Evolutionary conservation across 1,140 invertebrate genomes (phyloP).

Genomic region (Spodoptera frugiperda): DNA sequence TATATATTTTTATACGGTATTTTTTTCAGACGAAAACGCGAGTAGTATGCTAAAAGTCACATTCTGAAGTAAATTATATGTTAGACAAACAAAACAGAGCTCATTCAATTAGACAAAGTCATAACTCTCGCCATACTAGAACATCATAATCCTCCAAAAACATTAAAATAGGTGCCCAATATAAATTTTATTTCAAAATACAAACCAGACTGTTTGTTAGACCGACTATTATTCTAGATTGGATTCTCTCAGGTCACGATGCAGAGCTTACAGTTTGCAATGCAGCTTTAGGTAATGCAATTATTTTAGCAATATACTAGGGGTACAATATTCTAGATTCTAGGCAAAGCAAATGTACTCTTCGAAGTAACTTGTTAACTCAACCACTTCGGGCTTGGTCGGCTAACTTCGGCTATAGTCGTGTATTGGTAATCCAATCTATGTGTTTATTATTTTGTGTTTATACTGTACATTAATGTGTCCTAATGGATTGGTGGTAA

Average conservation of each 20-base stretch:
- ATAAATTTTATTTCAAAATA: too few species aligned
- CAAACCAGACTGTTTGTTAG: too few species aligned
- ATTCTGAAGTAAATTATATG: too few species aligned
- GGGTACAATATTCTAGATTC: constrained; percentile 21
- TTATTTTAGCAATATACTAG: constrained; percentile 37
- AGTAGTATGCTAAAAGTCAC: too few species aligned
- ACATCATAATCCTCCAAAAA: too few species aligned
- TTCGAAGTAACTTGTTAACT: constrained; percentile 40
- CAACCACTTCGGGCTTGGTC: constrained; percentile 26
- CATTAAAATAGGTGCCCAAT: too few species aligned
- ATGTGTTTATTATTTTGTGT: constrained; percentile 34
- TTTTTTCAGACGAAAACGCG: too few species aligned
- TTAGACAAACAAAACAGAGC: too few species aligned
- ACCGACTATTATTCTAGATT: constrained; percentile 24
- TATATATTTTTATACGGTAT: too few species aligned
- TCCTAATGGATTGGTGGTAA: constrained; percentile 4
- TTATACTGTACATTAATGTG: constrained; percentile 1
- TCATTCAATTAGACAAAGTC: too few species aligned
- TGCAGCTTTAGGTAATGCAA: constrained; percentile 38
- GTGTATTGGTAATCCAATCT: constrained; percentile 33
- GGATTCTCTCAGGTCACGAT: constrained; percentile 21
- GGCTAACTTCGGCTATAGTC: constrained; percentile 32
- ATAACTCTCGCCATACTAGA: too few species aligned
- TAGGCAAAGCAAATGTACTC: neutral
- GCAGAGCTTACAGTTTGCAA: constrained; percentile 30